Evolutionary conservation across 2,113 vertebrate species (phyloP).

Genomic region (Geococcyx californianus): DNA sequence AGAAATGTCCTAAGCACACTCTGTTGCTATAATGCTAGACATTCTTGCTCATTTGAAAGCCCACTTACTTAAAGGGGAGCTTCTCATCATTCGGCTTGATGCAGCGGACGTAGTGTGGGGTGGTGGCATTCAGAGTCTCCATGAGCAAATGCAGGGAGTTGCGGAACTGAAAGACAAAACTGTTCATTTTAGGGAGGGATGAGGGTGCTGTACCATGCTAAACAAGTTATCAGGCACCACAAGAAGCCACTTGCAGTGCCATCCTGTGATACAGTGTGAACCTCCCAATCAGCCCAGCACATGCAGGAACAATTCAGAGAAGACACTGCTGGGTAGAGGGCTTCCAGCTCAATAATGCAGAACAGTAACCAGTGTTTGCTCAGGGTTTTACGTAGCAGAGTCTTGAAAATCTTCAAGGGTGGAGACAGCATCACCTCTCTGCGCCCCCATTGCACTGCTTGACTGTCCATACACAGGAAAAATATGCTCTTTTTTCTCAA

Average conservation of each 20-base stretch:
- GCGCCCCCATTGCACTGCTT: neutral
- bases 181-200: neutral
- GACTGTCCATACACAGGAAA: accelerated
- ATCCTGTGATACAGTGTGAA: accelerated
- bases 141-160: constrained; percentile 91
- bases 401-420: neutral
- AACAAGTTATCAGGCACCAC: neutral
- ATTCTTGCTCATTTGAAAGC: neutral
- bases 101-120: constrained; percentile 94
- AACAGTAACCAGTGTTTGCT: neutral
- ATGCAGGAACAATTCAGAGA: neutral
- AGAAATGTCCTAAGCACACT: accelerated
- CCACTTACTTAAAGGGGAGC: constrained; percentile 89
- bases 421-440: neutral
- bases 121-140: constrained; percentile 94
- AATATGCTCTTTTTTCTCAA: neutral
- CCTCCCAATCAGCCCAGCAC: neutral
- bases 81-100: constrained; percentile 95
- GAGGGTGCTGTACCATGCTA: neutral
- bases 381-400: accelerated
- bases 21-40: accelerated
- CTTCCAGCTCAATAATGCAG: neutral
- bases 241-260: neutral
- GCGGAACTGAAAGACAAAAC: constrained; percentile 82
- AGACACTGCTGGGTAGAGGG: neutral